Base-by-base conservation (phyloP, 2,113 vertebrate species). In the Mohoua ochrocephala region DNA sequence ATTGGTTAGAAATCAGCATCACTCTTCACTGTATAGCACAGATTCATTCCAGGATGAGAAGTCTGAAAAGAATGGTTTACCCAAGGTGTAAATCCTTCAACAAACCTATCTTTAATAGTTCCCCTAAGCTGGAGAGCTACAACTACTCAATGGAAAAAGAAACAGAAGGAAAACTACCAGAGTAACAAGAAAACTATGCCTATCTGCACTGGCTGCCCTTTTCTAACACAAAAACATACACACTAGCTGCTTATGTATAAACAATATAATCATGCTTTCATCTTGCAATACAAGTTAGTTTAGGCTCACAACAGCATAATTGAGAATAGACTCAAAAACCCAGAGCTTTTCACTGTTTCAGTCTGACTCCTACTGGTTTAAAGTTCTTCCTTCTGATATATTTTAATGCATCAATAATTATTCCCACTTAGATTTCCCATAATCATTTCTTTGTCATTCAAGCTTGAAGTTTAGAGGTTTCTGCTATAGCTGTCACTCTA, bases 401-500 rank as follows among this genome's bases (percentile, higher is more conserved):
- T 73, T 61, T 85, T 77, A 83, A 67, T 19, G 12, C n/a, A 83
- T 15, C 30, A 59, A 11, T 59, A 87, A 65, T 41, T 76, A 69
- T 35, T 87, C 16, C 21, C 17, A 69, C 7, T n/a, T 75, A 59
- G 27, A 37, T n/a, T 20, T 60, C 31, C 31, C 35, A 19, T 14
- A 87, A 63, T 28, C 1, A 19, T 49, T 67, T 59, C 37, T 61
- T 56, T 88, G 16, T 33, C 30, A 50, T 65, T 76, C 27, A 73
- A 42, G 7, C 54, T 56, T 93, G 20, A 78, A 52, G 10, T 49
- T 64, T 65, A 88, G 23, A 87, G 18, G 14, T 61, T 71, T 94
- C 47, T 93, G 31, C 67, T 67, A 20, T 0, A 86, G 30, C 27
- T 87, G 7, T 53, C 57, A 88, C 53, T 89, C 22, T 98, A 99